Conservation (phyloP, 2,113 vertebrate genomes). For the Eretmochelys imbricata region DNA sequence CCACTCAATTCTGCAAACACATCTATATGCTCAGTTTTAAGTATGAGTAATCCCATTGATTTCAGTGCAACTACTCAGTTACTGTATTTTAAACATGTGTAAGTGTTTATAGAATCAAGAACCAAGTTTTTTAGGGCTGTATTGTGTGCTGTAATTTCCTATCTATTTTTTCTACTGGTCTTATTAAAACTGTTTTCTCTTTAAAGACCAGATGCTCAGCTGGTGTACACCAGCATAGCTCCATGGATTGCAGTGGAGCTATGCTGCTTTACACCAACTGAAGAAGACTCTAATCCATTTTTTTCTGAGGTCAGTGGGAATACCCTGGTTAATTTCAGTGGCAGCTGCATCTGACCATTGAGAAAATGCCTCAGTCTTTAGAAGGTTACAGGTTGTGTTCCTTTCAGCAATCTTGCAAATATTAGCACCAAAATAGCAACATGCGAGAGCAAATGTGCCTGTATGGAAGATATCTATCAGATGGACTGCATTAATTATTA, state of each 20-base stretch:
- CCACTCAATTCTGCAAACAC: rapidly evolving
- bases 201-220: neutral
- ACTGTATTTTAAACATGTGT: neutral
- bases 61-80: neutral
- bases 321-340: slow-evolving; percentile 52
- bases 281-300: slow-evolving; percentile 37
- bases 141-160: neutral
- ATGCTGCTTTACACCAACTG: neutral
- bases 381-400: slow-evolving; percentile 8
- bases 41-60: neutral
- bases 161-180: neutral
- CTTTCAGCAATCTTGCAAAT: slow-evolving; percentile 59
- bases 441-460: slow-evolving; percentile 40
- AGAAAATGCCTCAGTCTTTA: slow-evolving; percentile 52
- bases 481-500: slow-evolving; percentile 4
- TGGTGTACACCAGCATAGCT: neutral
- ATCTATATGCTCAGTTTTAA: neutral
- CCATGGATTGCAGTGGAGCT: neutral
- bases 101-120: neutral
- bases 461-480: slow-evolving; percentile 54
- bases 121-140: neutral
- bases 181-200: neutral
- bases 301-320: slow-evolving; percentile 54
- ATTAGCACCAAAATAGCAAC: slow-evolving; percentile 52
- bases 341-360: slow-evolving; percentile 42